phyloP scores from a whole-genome alignment of 1,140 invertebrate species.

The Calephelis virginiensis region DNA sequence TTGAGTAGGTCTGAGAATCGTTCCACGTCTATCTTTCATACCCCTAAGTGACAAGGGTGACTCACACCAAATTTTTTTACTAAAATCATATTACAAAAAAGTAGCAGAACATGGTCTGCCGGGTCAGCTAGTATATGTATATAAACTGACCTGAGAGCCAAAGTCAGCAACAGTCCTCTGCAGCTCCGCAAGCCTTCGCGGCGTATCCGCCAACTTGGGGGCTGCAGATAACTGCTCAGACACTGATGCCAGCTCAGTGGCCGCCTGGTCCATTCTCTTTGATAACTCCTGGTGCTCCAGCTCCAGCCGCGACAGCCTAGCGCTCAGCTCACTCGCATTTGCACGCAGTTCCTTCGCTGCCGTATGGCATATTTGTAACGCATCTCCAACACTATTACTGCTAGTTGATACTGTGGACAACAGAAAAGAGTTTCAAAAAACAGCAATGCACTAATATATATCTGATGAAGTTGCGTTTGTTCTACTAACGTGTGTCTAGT shows the following conservation, averaged over 20 bases:
- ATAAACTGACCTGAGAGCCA: constrained; percentile 73
- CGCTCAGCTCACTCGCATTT: constrained; percentile 80
- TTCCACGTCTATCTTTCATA: too few species aligned
- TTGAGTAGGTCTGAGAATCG: too few species aligned
- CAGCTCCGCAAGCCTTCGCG: constrained; percentile 75
- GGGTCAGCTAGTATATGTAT: too few species aligned
- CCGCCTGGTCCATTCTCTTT: constrained; percentile 55
- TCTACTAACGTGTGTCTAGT: too few species aligned
- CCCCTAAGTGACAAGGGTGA: too few species aligned
- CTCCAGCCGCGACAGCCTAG: constrained; percentile 66
- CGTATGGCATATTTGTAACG: constrained; percentile 82
- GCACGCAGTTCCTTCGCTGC: constrained; percentile 80
- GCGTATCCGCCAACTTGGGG: constrained; percentile 80
- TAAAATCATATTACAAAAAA: too few species aligned
- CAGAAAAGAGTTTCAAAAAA: background rate
- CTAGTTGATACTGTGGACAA: constrained; percentile 80
- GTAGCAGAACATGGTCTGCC: too few species aligned
- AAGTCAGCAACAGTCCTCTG: constrained; percentile 79
- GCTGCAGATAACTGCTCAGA: constrained; percentile 79
- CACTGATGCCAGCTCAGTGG: constrained; percentile 76
- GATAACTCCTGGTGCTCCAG: constrained; percentile 47
- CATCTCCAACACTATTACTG: constrained; percentile 82
- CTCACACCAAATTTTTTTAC: too few species aligned
- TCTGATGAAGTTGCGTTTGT: too few species aligned
- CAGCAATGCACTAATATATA: background rate